phyloP scores from a whole-genome alignment of 2,888 invertebrate species.

The Timema podura region DNA sequence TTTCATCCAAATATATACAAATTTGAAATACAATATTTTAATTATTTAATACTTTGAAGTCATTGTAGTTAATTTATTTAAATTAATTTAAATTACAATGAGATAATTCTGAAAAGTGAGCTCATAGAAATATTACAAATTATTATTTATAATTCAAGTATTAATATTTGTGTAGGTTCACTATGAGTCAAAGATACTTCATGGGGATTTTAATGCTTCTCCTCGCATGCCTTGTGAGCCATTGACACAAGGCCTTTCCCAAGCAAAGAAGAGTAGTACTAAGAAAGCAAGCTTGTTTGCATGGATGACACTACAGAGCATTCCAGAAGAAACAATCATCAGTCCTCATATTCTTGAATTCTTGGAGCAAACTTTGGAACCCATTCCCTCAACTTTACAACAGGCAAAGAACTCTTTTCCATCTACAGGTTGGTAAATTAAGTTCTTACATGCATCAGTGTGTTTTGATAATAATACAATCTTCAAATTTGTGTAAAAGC shows the following conservation, averaged over 20 bases:
- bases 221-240: conserved; percentile 46
- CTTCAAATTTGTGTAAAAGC: too few species aligned
- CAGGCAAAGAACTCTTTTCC: conserved; percentile 22
- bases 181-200: conserved; percentile 72
- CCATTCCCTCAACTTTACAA: conserved; percentile 65
- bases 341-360: conserved; percentile 96
- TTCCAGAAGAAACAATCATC: conserved; percentile 96
- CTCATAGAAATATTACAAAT: too few species aligned
- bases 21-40: too few species aligned
- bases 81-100: too few species aligned
- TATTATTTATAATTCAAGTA: not conserved
- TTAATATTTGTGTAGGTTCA: conserved; percentile 54
- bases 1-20: too few species aligned
- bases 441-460: too few species aligned
- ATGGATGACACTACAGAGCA: conserved; percentile 95
- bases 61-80: too few species aligned
- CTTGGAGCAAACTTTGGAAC: conserved; percentile 93
- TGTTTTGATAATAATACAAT: too few species aligned
- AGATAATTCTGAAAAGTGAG: not conserved
- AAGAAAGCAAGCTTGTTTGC: conserved; percentile 90
- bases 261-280: conserved; percentile 55
- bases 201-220: conserved; percentile 56
- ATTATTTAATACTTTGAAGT: too few species aligned
- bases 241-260: conserved; percentile 32
- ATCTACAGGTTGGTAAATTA: not conserved